phyloP scores from a whole-genome alignment of 2,797 vertebrate genomes.

The Caiman crocodilus region DNA sequence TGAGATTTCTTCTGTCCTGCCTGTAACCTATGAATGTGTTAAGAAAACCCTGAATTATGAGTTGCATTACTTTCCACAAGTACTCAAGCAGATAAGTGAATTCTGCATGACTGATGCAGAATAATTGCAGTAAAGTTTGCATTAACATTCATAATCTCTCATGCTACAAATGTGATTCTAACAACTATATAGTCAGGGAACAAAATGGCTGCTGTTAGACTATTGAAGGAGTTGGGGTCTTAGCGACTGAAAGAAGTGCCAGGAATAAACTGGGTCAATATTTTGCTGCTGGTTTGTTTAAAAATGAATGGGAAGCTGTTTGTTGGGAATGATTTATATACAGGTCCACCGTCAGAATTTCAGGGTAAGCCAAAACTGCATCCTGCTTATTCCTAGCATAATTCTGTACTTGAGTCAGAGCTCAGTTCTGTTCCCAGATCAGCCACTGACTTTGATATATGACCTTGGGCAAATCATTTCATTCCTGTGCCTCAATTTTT shows the following conservation, averaged over 20 bases:
- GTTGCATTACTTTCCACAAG: neutral
- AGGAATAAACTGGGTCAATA: neutral
- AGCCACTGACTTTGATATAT: neutral
- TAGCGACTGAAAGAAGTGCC: neutral
- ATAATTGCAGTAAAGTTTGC: neutral
- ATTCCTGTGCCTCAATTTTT: neutral
- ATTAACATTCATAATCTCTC: neutral
- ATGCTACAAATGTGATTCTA: neutral
- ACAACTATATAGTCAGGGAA: neutral
- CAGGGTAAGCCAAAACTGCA: neutral
- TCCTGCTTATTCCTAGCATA: neutral
- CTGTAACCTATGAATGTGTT: neutral
- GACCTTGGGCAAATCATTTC: neutral
- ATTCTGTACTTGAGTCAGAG: neutral
- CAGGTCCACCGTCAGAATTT: fast-evolving
- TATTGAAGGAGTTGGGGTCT: neutral
- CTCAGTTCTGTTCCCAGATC: neutral
- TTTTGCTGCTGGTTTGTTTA: neutral
- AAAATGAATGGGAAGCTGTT: neutral
- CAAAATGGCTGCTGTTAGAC: neutral
- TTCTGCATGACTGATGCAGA: neutral
- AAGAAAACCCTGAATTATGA: neutral
- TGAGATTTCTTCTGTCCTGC: neutral
- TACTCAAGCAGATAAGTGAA: neutral
- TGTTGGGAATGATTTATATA: neutral